Conservation (phyloP, 2,888 invertebrate genomes). For the Sepioteuthis lessoniana region DNA sequence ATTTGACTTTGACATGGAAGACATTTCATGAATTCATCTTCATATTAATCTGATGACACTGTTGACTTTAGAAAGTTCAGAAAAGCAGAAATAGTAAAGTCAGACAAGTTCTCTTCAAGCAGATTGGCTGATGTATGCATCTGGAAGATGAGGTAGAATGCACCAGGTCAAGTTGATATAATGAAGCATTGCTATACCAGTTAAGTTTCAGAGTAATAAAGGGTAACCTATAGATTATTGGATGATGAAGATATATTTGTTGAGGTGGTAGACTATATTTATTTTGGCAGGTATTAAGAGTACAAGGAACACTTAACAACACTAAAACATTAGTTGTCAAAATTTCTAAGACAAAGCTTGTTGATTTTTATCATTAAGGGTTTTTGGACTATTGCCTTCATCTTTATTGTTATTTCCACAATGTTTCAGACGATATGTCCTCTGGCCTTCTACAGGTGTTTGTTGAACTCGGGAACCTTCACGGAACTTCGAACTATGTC, state of each 20-base stretch:
- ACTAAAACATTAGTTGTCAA: too few relatives aligned
- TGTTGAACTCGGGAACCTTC: too few relatives aligned
- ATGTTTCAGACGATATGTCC: too few relatives aligned
- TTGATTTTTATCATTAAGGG: too few relatives aligned
- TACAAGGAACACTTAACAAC: too few relatives aligned
- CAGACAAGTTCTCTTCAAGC: background rate
- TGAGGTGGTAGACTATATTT: background rate
- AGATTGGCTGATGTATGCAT: background rate
- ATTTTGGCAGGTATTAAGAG: background rate
- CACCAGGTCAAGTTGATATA: background rate
- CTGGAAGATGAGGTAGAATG: background rate
- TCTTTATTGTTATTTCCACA: too few relatives aligned
- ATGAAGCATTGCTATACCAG: background rate
- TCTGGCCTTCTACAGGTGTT: too few relatives aligned
- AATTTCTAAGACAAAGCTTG: too few relatives aligned
- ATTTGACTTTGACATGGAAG: background rate
- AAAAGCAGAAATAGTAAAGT: background rate
- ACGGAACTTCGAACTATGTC: too few relatives aligned
- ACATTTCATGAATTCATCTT: background rate
- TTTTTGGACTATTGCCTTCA: too few relatives aligned
- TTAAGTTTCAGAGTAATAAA: background rate
- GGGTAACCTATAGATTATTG: background rate
- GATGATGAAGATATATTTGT: background rate
- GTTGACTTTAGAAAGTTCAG: background rate
- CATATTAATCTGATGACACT: background rate